phyloP scores from a whole-genome alignment of 2,113 vertebrate species.

The Microtus oregoni region DNA sequence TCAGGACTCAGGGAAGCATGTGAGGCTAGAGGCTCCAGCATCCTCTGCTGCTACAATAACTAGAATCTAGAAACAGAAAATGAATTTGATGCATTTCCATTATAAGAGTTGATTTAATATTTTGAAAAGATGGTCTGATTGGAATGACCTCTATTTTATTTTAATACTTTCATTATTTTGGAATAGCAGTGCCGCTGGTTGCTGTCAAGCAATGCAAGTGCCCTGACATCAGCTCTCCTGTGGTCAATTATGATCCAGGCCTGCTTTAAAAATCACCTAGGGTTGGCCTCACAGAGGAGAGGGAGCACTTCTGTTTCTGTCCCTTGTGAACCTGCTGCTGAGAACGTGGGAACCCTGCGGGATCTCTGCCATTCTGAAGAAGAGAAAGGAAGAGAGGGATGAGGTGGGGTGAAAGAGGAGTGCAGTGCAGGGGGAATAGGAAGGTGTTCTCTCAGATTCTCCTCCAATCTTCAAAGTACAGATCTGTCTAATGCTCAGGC shows the following conservation, averaged over 20 bases:
- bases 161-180: not conserved
- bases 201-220: not conserved
- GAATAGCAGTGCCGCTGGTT: not conserved
- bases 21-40: not conserved
- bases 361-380: not conserved
- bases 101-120: conserved; percentile 19
- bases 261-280: not conserved
- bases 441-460: not conserved
- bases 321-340: not conserved
- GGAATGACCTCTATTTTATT: not conserved
- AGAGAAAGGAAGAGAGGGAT: not conserved
- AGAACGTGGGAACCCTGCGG: not conserved
- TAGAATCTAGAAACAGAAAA: not conserved
- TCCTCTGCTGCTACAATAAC: not conserved
- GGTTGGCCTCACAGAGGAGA: not conserved
- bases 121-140: not conserved
- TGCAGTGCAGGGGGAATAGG: too few relatives aligned
- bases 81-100: not conserved
- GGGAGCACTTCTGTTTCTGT: not conserved
- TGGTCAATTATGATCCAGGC: not conserved
- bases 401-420: too few relatives aligned
- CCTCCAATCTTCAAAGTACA: not conserved
- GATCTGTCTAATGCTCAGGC: not conserved
- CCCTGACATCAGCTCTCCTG: not conserved
- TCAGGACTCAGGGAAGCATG: not conserved